Base-by-base conservation (phyloP, 30 jellyfish, hydroid and myxozoan species). In the Rhopilema esculentum region DNA sequence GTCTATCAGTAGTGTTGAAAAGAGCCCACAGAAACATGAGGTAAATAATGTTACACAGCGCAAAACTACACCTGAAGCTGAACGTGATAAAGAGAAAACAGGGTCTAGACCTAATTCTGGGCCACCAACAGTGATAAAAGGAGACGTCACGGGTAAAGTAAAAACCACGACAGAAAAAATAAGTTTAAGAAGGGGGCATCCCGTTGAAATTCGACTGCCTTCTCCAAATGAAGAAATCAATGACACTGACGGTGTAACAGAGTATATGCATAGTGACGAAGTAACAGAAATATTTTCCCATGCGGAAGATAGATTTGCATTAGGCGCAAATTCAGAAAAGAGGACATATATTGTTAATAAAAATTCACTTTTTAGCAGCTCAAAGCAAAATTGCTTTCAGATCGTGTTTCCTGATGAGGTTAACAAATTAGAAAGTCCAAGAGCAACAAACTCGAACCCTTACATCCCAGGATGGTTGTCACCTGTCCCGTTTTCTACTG, bases 331-430 rank as follows among this genome's bases (percentile, higher is more conserved):
- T 21, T 40, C 23, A 22, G 49, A 23, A 23, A 71, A 48, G 22
- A 29, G 87, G 27, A 72, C 78, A 0, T 84, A 84, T 51, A 21
- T 84, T 1, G 83, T 84, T 18, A 72, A 52, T 22, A 86, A 53
- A 49, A 66, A 73, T 8, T 84, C 93, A 19, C 62, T 81, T 4
- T 84, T 27, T 26, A 69, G 31, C n/a, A 51, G n/a, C 4, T 24
- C 84, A 48, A 26, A 27, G 8, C 72, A 77, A 15, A 84, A 27
- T 21, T 23, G 66, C 66, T 72, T 84, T 72, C 71, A 85, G 4
- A 86, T 84, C 16, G 80, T 84, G 12, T 84, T 84, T 64, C 93
- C 93, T 4, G 93, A 84, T 49, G 93, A 84, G 26, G 73, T 84
- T 8, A 81, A 72, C 63, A 84, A 84, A 31, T 16, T 73, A 0